Percentiles rank a stretch among this genome's conserved stretches.
Conservation (phyloP, 2,888 invertebrate species). For the Lithosia quadra region DNA sequence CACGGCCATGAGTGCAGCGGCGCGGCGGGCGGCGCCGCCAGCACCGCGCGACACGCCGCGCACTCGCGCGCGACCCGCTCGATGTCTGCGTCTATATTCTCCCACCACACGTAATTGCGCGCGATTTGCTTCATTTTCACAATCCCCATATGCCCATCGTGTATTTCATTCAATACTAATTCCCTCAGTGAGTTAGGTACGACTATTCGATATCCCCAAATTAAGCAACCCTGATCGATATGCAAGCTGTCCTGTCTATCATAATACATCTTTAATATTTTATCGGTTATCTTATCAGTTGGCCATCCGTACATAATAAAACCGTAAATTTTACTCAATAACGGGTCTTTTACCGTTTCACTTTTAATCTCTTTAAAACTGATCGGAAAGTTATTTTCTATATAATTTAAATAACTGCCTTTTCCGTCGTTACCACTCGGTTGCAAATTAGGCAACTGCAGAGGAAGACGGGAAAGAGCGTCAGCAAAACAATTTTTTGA, state of each 20-base stretch:
- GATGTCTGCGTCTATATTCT: slow-evolving; percentile 29
- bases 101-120: slow-evolving; percentile 45
- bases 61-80: slow-evolving; percentile 16
- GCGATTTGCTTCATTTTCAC: slow-evolving; percentile 46
- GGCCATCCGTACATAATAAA: slow-evolving; percentile 12
- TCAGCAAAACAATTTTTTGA: slow-evolving; percentile 10
- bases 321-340: slow-evolving; percentile 8
- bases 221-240: slow-evolving; percentile 13
- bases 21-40: background rate
- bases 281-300: background rate
- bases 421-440: background rate
- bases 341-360: slow-evolving; percentile 21
- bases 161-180: slow-evolving; percentile 34
- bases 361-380: slow-evolving; percentile 23
- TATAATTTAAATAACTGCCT: slow-evolving; percentile 8
- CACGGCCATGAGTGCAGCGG: slow-evolving; percentile 12
- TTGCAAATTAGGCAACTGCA: background rate
- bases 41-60: slow-evolving; percentile 10
- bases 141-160: slow-evolving; percentile 37
- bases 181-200: slow-evolving; percentile 28
- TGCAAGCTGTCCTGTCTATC: background rate
- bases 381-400: background rate
- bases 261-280: slow-evolving; percentile 2
- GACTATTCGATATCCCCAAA: slow-evolving; percentile 40
- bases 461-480: slow-evolving; percentile 6